Percentiles rank a stretch among this genome's conserved stretches.
phyloP scores from a whole-genome alignment of 1,140 invertebrate species.

The Bombus turneri region DNA sequence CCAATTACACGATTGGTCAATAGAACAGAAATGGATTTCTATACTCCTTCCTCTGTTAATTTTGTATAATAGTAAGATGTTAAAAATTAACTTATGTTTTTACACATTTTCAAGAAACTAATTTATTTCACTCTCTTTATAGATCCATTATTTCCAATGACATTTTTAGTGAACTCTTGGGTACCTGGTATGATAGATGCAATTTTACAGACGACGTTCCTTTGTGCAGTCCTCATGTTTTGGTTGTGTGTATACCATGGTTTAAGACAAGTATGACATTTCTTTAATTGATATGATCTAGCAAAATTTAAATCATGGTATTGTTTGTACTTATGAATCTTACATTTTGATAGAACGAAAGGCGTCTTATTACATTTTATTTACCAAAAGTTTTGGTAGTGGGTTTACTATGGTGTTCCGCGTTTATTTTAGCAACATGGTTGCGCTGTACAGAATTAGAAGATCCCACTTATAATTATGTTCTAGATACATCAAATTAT shows the following conservation, averaged over 20 bases:
- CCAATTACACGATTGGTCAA: slow-evolving; percentile 96
- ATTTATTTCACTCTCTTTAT: slow-evolving; percentile 64
- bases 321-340: neutral
- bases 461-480: slow-evolving; percentile 97
- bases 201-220: slow-evolving; percentile 94
- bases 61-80: slow-evolving; percentile 93
- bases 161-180: slow-evolving; percentile 94
- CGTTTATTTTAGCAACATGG: slow-evolving; percentile 93
- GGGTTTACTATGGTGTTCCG: slow-evolving; percentile 93
- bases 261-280: slow-evolving; percentile 89
- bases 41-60: slow-evolving; percentile 94
- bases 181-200: slow-evolving; percentile 95
- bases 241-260: slow-evolving; percentile 98
- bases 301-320: neutral
- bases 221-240: slow-evolving; percentile 93
- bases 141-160: slow-evolving; percentile 97
- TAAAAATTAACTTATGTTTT: neutral
- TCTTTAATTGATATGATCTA: neutral
- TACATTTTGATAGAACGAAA: slow-evolving; percentile 88
- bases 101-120: slow-evolving; percentile 18
- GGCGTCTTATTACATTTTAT: slow-evolving; percentile 93
- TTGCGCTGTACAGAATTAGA: slow-evolving; percentile 93
- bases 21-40: slow-evolving; percentile 98
- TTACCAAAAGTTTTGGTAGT: slow-evolving; percentile 95
- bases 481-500: slow-evolving; percentile 93